Base-by-base conservation (phyloP, 2,888 invertebrate species). In the Petrolisthes cinctipes region DNA sequence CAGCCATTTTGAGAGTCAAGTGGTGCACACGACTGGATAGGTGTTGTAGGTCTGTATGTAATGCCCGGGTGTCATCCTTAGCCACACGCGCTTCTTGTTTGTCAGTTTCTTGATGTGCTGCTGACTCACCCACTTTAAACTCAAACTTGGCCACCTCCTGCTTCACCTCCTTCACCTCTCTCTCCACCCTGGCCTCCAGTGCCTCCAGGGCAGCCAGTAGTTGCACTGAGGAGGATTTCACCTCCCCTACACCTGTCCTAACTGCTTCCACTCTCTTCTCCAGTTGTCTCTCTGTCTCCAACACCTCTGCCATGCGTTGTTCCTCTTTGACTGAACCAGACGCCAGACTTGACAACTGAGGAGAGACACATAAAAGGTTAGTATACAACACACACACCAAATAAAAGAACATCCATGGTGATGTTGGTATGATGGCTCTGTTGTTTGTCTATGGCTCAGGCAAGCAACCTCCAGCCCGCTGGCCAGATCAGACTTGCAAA, bases 141-240 rank as follows among this genome's bases (percentile, higher is more conserved):
- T 87, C 87, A 9, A 87, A 6, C 87, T 87, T 87, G 37, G 87
- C 87, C 54, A 87, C 87, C 61, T 87, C 87, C 61, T 87, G 87
- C 75, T 75, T 83, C 51, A 87, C 84, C 61, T 87, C 87, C n/a
- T 80, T 37, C 23, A 84, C 80, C 61, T 80, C 83, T 53, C 75
- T 87, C 80, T 87, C 87, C 81, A 87, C 20, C 23, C 75, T 71
- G 53, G 84, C 81, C 54, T 87, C 87, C 53, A 87, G 75, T 23
- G 83, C 83, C 57, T 87, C 83, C 23, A 87, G 80, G 7, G 83
- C 83, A 2, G 83, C 81, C 53, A 87, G 53, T 7, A 87, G 81
- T 54, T 87, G 82, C 7, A 87, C 83, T 17, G 87, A 87, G 66
- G 87, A 87, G 4, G 84, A 56, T 23, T 51, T 73, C 14, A 87